These are phyloP conservation scores for Macquaria ambigua DNA, from an alignment of 2,113 vertebrate species.

Conservation along the genomic window DNA sequence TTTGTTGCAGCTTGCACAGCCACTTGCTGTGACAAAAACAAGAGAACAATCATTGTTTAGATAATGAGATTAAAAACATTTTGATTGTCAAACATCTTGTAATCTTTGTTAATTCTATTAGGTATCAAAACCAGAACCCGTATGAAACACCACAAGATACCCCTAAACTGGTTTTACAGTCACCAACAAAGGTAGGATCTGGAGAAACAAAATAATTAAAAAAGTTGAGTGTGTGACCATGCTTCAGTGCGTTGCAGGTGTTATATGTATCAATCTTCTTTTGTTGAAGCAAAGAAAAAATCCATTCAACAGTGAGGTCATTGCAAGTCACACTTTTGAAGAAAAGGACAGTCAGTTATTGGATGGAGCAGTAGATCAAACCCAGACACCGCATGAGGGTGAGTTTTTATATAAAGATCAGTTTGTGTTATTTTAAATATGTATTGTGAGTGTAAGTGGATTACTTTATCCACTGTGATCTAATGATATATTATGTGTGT, in stretches of 20 bases:
- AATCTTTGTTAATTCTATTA: slow-evolving; percentile 24
- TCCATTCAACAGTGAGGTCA: slow-evolving; percentile 86
- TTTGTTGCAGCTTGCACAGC: neutral
- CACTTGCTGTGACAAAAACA: neutral
- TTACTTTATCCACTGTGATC: slow-evolving; percentile 4
- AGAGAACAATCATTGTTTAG: neutral
- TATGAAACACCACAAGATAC: slow-evolving; percentile 4
- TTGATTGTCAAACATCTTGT: neutral
- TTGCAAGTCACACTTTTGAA: slow-evolving; percentile 40
- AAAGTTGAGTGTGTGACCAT: neutral
- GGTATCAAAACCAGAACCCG: slow-evolving; percentile 16
- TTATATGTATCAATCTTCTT: neutral
- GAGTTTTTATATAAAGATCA: slow-evolving; percentile 19
- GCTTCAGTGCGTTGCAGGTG: neutral
- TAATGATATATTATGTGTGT: slow-evolving; percentile 55
- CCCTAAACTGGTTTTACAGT: slow-evolving; percentile 13
- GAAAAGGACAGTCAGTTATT: slow-evolving; percentile 47
- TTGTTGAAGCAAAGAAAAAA: slow-evolving; percentile 88
- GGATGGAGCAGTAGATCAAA: slow-evolving; percentile 57
- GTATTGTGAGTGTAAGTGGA: neutral
- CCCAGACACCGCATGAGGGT: slow-evolving; percentile 52
- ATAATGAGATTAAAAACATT: neutral
- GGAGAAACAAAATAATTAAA: too few relatives aligned
- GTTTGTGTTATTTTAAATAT: neutral
- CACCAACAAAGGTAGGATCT: slow-evolving; percentile 73